phyloP scores from a whole-genome alignment of 2,113 vertebrate genomes.

The Toxotes chatareus region DNA sequence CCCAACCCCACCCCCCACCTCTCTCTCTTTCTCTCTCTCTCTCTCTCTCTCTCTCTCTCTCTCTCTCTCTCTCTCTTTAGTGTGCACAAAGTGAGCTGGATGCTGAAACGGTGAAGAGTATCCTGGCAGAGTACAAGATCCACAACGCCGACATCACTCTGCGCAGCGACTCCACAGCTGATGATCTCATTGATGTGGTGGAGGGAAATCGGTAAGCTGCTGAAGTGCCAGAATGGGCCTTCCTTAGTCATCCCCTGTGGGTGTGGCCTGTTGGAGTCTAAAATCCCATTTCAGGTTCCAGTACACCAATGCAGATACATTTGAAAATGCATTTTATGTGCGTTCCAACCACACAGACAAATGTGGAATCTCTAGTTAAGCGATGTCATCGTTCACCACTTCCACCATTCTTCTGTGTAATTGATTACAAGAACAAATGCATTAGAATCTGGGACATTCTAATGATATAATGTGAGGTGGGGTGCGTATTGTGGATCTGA shows the following conservation, averaged over 20 bases:
- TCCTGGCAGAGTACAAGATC: constrained; percentile 97
- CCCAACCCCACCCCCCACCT: not conserved
- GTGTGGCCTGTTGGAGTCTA: constrained; percentile 57
- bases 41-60: no score
- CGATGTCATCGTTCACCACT: not conserved
- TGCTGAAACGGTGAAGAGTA: constrained; percentile 95
- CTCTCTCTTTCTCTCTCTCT: no score
- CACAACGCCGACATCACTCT: constrained; percentile 97
- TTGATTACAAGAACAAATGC: not conserved
- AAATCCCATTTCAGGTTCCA: constrained; percentile 19
- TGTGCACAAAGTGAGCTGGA: constrained; percentile 95
- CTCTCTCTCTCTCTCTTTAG: constrained; percentile 73
- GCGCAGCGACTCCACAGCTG: constrained; percentile 94
- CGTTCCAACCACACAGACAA: not conserved
- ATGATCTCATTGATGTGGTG: constrained; percentile 97
- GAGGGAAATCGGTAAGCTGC: constrained; percentile 94
- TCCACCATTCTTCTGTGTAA: no score
- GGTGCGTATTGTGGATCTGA: not conserved
- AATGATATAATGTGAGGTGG: not conserved
- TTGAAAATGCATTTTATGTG: constrained; percentile 18
- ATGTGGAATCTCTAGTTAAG: not conserved
- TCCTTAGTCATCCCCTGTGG: constrained; percentile 52
- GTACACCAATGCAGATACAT: constrained; percentile 46
- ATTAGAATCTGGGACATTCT: not conserved
- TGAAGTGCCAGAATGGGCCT: constrained; percentile 50